Evolutionary conservation across 2,797 vertebrate species (phyloP).

Genomic region (Pantherophis alleghaniensis): DNA sequence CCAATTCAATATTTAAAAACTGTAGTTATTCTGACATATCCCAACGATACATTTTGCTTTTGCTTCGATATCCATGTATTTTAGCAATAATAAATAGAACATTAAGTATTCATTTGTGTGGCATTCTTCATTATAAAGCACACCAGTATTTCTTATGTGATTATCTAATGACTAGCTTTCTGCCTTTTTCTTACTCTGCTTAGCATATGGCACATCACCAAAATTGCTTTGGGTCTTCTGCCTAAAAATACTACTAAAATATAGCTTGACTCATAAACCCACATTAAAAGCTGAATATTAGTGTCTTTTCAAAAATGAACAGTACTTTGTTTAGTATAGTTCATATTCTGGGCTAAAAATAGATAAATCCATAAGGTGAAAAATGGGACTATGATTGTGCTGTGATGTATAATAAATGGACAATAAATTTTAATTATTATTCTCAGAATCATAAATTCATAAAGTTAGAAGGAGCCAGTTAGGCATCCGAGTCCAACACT

Average conservation of each 20-base stretch:
- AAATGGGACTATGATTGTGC: background rate
- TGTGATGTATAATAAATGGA: background rate
- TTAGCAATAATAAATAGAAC: slow-evolving; percentile 13
- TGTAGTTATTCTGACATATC: slow-evolving; percentile 36
- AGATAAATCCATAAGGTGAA: slow-evolving; percentile 28
- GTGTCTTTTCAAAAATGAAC: slow-evolving; percentile 43
- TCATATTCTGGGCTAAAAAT: slow-evolving; percentile 14
- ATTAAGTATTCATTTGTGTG: background rate
- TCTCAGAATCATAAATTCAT: background rate
- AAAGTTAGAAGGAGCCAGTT: background rate
- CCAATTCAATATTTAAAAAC: slow-evolving; percentile 36
- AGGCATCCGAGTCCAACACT: background rate
- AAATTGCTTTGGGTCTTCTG: slow-evolving; percentile 41
- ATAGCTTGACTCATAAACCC: slow-evolving; percentile 43
- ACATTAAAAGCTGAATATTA: slow-evolving; percentile 22
- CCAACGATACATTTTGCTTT: slow-evolving; percentile 30
- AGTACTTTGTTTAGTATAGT: slow-evolving; percentile 16
- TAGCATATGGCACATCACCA: slow-evolving; percentile 55
- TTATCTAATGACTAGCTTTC: slow-evolving; percentile 40
- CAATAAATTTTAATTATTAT: background rate
- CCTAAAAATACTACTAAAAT: slow-evolving; percentile 52
- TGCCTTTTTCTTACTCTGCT: slow-evolving; percentile 52
- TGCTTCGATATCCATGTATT: slow-evolving; percentile 27
- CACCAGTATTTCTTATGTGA: slow-evolving; percentile 20
- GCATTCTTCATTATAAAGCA: background rate